Base-by-base conservation (phyloP, 2,797 vertebrate genomes). In the Rhodeus uyekii region DNA sequence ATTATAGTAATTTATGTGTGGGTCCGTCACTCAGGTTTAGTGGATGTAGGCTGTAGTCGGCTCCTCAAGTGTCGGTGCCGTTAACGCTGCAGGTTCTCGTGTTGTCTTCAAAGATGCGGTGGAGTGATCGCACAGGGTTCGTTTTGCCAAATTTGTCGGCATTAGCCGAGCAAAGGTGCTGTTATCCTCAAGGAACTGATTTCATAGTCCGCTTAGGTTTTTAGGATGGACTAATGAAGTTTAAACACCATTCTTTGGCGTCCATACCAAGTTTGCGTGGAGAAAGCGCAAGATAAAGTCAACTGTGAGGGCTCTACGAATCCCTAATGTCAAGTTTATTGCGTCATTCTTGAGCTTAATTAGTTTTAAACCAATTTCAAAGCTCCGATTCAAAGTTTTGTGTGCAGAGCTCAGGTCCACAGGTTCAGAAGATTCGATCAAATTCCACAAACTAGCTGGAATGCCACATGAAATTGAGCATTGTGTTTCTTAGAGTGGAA, bases 401-500 rank as follows among this genome's bases (percentile, higher is more conserved):
- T 29, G 58, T 18, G 14, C 46, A 73, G 2, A 5, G 19, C 72
- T 60, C 53, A 29, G 18, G 10, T 55, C 22, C 67, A 63, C 69
- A n/a, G 69, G 60, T 67, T 75, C 3, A 1, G 14, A 55, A 74
- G 36, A 74, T 55, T 32, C 8, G 0, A 36, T 64, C 5, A 50
- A 50, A 53, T 73, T 74, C 7, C 16, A 9, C 46, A 53, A 55
- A 81, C 58, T 19, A 18, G 34, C 24, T 39, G 32, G n/a, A 63
- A 39, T n/a, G 60, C 60, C 2, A 4, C 39, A 8, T 42, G 61
- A 50, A 64, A 76, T 79, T 79, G 74, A 38, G 44, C 44, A 53
- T 76, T 39, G 78, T 64, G 72, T 76, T 78, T 36, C 73, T 65
- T 48, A 64, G 69, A 72, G 69, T 79, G 42, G 69, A 78, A 74